A percentile compares a stretch with the other conserved stretches of the same genome.
These are phyloP conservation scores for Eulemur coronatus DNA, from an alignment of 2,797 vertebrate species.

Conservation along the genomic window DNA sequence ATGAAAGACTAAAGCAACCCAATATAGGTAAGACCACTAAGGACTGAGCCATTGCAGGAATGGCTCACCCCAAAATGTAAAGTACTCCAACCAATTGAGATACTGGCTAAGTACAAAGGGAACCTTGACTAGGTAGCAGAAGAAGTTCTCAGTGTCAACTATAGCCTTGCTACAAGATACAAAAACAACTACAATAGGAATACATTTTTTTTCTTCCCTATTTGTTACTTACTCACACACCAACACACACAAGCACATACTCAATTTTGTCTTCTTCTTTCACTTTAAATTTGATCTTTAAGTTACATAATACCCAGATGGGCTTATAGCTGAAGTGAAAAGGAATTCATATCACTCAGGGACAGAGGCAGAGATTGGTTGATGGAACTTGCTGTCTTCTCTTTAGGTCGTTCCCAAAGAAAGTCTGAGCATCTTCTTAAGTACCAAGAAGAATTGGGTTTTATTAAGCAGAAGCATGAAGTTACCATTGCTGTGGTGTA, in stretches of 20 bases:
- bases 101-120: background rate
- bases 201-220: background rate
- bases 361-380: background rate
- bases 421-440: background rate
- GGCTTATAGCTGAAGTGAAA: background rate
- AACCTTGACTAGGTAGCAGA: background rate
- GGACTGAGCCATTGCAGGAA: background rate
- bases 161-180: background rate
- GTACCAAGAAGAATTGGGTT: background rate
- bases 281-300: background rate
- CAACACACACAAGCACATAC: background rate
- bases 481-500: background rate
- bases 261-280: background rate
- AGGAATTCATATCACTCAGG: background rate
- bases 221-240: background rate
- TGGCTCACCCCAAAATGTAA: background rate
- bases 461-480: background rate
- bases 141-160: background rate
- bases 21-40: background rate
- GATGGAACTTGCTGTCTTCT: background rate
- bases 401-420: background rate
- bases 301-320: background rate
- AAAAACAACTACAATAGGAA: background rate
- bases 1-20: background rate
- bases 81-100: background rate